A percentile compares a stretch with the other conserved stretches of the same genome.
These are phyloP conservation scores for Digitonthophagus gazella DNA, from an alignment of 2,888 invertebrate genomes.

Conservation along the genomic window DNA sequence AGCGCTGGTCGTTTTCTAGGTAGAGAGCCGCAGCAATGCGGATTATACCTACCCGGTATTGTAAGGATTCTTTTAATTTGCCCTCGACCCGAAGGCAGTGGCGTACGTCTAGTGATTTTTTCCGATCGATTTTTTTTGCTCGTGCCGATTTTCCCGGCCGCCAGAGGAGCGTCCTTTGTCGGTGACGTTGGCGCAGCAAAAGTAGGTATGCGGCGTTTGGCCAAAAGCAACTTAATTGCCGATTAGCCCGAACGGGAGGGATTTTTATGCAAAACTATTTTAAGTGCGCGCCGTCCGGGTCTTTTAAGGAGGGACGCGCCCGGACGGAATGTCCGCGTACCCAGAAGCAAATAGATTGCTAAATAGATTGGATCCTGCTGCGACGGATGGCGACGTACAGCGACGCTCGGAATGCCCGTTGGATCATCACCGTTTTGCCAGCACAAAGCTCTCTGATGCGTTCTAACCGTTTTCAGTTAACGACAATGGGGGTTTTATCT, in stretches of 20 bases:
- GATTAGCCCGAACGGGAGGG: conserved; percentile 17
- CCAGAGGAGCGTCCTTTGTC: not conserved
- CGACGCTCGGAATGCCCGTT: not conserved
- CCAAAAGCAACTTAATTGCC: conserved; percentile 15
- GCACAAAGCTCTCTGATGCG: not conserved
- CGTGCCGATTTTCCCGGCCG: conserved; percentile 3
- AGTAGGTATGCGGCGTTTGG: conserved; percentile 10
- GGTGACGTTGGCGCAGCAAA: conserved; percentile 5
- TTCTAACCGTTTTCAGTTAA: not conserved
- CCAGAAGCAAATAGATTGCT: conserved; percentile 17
- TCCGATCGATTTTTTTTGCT: conserved; percentile 4
- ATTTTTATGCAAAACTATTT: conserved; percentile 18
- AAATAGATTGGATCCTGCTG: conserved; percentile 8
- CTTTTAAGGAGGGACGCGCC: conserved; percentile 16
- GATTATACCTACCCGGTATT: conserved; percentile 22
- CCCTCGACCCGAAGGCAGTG: conserved; percentile 33
- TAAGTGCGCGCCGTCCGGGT: conserved; percentile 2
- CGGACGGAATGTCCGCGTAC: conserved; percentile 10
- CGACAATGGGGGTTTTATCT: not conserved
- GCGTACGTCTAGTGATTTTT: conserved; percentile 11
- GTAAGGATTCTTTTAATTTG: conserved; percentile 35
- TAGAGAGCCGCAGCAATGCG: conserved; percentile 27
- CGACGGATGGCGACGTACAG: not conserved
- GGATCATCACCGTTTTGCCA: not conserved
- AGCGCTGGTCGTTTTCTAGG: conserved; percentile 25